Evolutionary conservation across 2,113 vertebrate species (phyloP).

Genomic region (human): GRCh38 chr19:51695001-51695500

Average conservation of each 20-base stretch:
- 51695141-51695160: neutral
- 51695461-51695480: neutral
- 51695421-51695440: neutral
- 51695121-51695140: neutral
- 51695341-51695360: neutral
- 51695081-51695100: neutral
- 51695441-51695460: rapidly evolving
- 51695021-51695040: too few species aligned
- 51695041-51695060: neutral
- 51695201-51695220: neutral
- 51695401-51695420: neutral
- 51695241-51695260: neutral
- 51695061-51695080: neutral
- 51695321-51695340: rapidly evolving
- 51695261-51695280: neutral
- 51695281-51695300: rapidly evolving
- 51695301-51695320: neutral
- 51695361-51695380: rapidly evolving
- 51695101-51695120: neutral
- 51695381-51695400: rapidly evolving
- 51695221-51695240: neutral
- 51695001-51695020: neutral
- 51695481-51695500: neutral
- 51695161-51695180: neutral
- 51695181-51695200: too few species aligned